Percentiles rank a stretch among this genome's conserved stretches.
Evolutionary conservation across 2,113 vertebrate genomes (phyloP).

Genomic region (Calonectris borealis): DNA sequence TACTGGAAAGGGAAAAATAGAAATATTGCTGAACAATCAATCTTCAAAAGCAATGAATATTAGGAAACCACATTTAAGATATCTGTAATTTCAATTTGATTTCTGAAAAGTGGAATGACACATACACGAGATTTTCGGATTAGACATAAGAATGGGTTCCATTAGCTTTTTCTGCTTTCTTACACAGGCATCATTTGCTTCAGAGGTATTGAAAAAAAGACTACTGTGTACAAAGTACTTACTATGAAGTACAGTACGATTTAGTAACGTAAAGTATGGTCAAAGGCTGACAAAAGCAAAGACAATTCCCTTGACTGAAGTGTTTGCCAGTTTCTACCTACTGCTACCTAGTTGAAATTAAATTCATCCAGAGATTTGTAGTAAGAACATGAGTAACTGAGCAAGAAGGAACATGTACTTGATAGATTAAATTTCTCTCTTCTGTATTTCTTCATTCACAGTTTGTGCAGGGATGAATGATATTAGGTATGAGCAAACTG

Average conservation of each 20-base stretch:
- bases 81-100: conserved; percentile 61
- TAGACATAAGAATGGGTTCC: background rate
- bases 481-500: background rate
- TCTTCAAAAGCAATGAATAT: conserved; percentile 64
- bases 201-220: background rate
- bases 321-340: background rate
- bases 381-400: background rate
- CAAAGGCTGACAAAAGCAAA: background rate
- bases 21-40: conserved; percentile 70
- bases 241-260: background rate
- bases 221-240: background rate
- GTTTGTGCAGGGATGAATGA: background rate
- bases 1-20: conserved; percentile 53
- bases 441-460: background rate
- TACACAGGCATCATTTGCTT: background rate
- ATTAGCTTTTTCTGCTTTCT: background rate
- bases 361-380: background rate
- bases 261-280: conserved; percentile 17
- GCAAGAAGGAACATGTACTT: background rate
- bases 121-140: background rate
- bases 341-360: background rate
- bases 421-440: background rate
- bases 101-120: conserved; percentile 28
- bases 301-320: background rate
- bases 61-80: conserved; percentile 65